phyloP scores from a whole-genome alignment of 2,113 vertebrate species.

The Chaetops frenatus region DNA sequence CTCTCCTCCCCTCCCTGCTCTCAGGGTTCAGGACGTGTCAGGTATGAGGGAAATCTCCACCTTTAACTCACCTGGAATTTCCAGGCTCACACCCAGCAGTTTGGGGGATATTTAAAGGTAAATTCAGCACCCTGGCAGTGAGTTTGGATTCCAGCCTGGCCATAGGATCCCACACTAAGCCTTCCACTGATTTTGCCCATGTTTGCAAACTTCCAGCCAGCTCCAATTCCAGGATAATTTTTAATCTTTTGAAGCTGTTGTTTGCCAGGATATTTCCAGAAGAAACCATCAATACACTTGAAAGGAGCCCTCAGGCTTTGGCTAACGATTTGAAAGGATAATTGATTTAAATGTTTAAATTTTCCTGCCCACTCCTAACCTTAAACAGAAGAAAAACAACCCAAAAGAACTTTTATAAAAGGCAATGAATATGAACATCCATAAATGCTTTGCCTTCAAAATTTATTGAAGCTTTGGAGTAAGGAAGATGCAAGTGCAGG shows the following conservation, averaged over 20 bases:
- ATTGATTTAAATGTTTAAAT: background rate
- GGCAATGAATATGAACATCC: background rate
- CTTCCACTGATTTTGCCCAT: background rate
- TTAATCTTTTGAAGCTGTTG: background rate
- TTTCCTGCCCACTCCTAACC: background rate
- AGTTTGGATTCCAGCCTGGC: background rate
- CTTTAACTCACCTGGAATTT: background rate
- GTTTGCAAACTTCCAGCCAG: background rate
- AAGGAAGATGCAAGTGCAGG: background rate
- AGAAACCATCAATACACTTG: background rate
- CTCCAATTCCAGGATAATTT: background rate
- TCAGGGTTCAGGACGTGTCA: fast-evolving
- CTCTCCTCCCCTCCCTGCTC: fast-evolving
- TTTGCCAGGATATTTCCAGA: background rate
- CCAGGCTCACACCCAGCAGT: background rate
- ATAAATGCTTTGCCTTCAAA: background rate
- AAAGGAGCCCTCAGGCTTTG: background rate
- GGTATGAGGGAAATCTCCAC: fast-evolving
- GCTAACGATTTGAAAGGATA: background rate
- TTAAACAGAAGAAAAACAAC: background rate
- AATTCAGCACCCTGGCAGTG: background rate
- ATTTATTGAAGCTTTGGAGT: background rate
- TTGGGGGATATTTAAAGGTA: background rate
- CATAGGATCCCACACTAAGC: fast-evolving
- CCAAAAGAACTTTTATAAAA: background rate